Evolutionary conservation across 2,797 vertebrate species (phyloP).

Genomic region (Bradypodion ventrale): DNA sequence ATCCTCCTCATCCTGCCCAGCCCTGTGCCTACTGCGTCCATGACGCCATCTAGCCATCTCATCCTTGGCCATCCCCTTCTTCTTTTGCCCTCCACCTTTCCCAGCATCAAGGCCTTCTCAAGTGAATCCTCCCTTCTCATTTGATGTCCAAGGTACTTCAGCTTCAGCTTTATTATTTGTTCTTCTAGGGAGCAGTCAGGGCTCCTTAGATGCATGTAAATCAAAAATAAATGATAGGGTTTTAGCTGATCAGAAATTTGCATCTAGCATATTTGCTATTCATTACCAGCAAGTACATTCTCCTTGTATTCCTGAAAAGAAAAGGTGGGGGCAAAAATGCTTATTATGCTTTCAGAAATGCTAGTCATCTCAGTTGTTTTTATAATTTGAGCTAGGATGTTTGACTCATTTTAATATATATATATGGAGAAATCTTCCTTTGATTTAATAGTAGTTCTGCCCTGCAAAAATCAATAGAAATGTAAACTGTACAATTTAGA

Average conservation of each 20-base stretch:
- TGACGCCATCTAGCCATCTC: no score
- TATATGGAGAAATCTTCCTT: slow-evolving; percentile 48
- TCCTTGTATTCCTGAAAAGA: slow-evolving; percentile 5
- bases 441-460: slow-evolving; percentile 61
- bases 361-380: slow-evolving; percentile 7
- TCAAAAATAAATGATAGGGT: neutral
- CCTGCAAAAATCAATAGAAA: slow-evolving; percentile 44
- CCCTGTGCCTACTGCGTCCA: no score
- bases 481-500: slow-evolving; percentile 12
- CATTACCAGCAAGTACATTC: slow-evolving; percentile 5
- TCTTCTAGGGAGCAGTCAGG: no score
- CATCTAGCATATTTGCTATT: slow-evolving; percentile 24
- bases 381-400: slow-evolving; percentile 44
- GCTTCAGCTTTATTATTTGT: no score
- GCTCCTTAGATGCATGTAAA: no score
- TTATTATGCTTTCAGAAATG: slow-evolving; percentile 23
- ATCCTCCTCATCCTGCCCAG: no score
- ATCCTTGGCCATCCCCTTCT: no score
- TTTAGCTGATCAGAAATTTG: slow-evolving; percentile 26
- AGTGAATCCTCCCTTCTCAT: no score
- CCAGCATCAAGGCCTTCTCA: no score
- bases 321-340: slow-evolving; percentile 2
- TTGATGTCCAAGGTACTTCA: no score
- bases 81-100: no score
- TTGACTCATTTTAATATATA: slow-evolving; percentile 15